A percentile compares a stretch with the other conserved stretches of the same genome.
Evolutionary conservation across 2,888 invertebrate genomes (phyloP).

Genomic region (Ophion slaviceki): DNA sequence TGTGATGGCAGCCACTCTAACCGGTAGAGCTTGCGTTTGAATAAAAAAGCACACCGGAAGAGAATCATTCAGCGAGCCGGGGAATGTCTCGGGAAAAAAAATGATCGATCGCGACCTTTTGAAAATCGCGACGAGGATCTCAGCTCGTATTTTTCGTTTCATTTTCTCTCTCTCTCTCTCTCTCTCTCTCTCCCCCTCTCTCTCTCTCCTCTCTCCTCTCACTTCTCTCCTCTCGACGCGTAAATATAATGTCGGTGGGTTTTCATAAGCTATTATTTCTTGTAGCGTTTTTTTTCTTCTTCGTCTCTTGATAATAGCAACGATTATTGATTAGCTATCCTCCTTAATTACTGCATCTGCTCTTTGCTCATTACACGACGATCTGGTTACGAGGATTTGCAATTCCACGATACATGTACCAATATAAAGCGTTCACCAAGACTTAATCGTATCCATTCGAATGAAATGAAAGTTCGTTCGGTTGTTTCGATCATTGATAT

Average conservation of each 20-base stretch:
- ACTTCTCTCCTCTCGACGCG: constrained; percentile 47
- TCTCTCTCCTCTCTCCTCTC: not conserved
- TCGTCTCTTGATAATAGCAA: constrained; percentile 48
- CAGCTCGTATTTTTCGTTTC: constrained; percentile 9
- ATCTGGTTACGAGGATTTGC: constrained; percentile 36
- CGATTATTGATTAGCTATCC: constrained; percentile 64
- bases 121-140: constrained; percentile 36
- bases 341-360: constrained; percentile 54
- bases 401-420: constrained; percentile 13
- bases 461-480: constrained; percentile 9
- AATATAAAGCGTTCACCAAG: constrained; percentile 14
- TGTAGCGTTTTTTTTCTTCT: constrained; percentile 36
- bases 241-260: constrained; percentile 58
- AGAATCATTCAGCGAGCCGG: constrained; percentile 31
- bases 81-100: constrained; percentile 8
- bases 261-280: constrained; percentile 59
- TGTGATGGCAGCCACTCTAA: constrained; percentile 44
- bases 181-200: constrained; percentile 7
- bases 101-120: constrained; percentile 31
- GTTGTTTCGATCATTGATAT: not conserved
- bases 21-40: constrained; percentile 47
- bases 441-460: not conserved
- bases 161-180: not conserved
- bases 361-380: constrained; percentile 36
- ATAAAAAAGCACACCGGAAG: constrained; percentile 48